Conservation (phyloP, 2,113 vertebrate species). For the Corvus moneduloides region DNA sequence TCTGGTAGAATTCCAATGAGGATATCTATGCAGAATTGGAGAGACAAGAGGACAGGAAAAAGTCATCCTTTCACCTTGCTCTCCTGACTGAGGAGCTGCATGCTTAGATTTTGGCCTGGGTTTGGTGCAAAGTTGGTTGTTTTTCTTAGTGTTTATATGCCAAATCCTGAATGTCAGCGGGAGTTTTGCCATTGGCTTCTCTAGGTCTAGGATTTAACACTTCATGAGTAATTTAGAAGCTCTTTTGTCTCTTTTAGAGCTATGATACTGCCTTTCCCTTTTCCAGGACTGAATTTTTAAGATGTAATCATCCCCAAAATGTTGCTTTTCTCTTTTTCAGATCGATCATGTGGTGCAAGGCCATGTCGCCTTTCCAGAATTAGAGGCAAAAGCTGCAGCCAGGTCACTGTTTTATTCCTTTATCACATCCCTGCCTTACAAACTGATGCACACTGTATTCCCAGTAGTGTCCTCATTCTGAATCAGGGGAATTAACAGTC, state of each 20-base stretch:
- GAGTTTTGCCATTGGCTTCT: not conserved
- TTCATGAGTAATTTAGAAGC: not conserved
- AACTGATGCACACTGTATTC: not conserved
- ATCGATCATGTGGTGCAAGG: conserved; percentile 89
- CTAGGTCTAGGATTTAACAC: not conserved
- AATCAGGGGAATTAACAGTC: not conserved
- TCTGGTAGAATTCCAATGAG: not conserved
- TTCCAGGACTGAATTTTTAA: not conserved
- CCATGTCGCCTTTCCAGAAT: conserved; percentile 82
- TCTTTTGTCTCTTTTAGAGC: not conserved
- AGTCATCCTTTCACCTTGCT: not conserved
- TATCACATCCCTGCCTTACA: not conserved
- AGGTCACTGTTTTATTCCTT: conserved; percentile 73
- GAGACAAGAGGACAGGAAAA: not conserved
- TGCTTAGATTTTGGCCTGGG: not conserved
- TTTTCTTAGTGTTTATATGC: not conserved
- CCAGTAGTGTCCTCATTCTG: not conserved
- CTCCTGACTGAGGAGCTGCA: not conserved
- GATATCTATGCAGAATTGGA: not conserved
- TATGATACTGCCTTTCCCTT: not conserved
- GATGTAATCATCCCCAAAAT: not conserved
- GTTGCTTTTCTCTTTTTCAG: conserved; percentile 73
- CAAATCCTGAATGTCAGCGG: not conserved
- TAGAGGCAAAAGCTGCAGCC: conserved; percentile 79
- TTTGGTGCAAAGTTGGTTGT: not conserved